phyloP scores from a whole-genome alignment of 2,113 vertebrate species.

The Phylloscopus trochilus region DNA sequence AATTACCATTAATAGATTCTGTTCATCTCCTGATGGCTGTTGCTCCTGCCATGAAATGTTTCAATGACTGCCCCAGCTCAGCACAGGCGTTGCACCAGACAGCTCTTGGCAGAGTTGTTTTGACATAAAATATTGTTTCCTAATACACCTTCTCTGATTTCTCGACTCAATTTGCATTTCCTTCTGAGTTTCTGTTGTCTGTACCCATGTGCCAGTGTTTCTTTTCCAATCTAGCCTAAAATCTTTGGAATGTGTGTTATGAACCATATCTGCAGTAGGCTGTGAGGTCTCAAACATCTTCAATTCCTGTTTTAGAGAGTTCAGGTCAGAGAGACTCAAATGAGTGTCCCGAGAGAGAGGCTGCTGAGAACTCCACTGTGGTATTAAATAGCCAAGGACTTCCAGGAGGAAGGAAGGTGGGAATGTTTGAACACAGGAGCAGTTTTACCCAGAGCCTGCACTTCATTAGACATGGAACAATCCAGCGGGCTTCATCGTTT shows the following conservation, averaged over 20 bases:
- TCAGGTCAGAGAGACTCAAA: neutral
- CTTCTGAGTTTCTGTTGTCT: neutral
- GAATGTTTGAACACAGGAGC: neutral
- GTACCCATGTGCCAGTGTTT: neutral
- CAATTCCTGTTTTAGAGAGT: neutral
- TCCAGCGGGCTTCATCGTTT: neutral
- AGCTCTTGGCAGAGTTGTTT: neutral
- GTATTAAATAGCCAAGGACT: neutral
- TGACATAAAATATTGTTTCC: neutral
- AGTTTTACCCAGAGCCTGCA: neutral
- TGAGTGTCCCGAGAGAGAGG: neutral
- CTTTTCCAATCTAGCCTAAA: neutral
- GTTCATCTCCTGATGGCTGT: neutral
- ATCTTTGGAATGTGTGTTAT: neutral
- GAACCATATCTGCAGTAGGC: neutral
- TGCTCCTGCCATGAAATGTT: neutral
- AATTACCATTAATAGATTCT: constrained; percentile 2
- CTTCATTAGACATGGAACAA: neutral
- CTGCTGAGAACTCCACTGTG: neutral
- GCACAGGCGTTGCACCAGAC: neutral
- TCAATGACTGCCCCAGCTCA: neutral
- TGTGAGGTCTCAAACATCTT: neutral
- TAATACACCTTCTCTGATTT: neutral
- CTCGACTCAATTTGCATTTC: neutral
- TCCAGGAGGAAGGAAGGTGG: neutral